A percentile compares a stretch with the other conserved stretches of the same genome.
Conservation (phyloP, 2,113 vertebrate species). For the Phyllopteryx taeniolatus region DNA sequence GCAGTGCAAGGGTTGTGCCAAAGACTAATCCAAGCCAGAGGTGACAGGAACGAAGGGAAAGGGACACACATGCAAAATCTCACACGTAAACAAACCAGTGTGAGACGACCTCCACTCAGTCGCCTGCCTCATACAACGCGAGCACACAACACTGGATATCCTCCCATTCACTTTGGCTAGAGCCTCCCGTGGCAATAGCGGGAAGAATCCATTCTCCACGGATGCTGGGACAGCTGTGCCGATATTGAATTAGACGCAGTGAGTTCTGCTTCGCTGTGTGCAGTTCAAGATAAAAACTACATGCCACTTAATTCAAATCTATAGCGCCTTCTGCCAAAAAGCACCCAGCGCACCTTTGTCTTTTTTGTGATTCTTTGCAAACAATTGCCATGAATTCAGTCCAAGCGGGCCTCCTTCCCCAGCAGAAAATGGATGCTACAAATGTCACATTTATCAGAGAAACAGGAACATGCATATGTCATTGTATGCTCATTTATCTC, state of each 20-base stretch:
- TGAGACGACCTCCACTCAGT: constrained; percentile 48
- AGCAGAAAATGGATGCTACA: not conserved
- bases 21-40: constrained; percentile 75
- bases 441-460: constrained; percentile 33
- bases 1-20: constrained; percentile 70
- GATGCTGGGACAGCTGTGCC: constrained; percentile 76
- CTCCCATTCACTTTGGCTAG: constrained; percentile 77
- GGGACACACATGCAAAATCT: constrained; percentile 48
- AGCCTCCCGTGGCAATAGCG: constrained; percentile 74
- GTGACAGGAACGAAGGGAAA: constrained; percentile 71
- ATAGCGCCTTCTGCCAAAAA: constrained; percentile 57
- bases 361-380: constrained; percentile 22
- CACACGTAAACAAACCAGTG: constrained; percentile 5
- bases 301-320: constrained; percentile 69
- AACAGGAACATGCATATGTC: constrained; percentile 4
- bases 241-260: constrained; percentile 70
- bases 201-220: constrained; percentile 79
- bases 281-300: constrained; percentile 70
- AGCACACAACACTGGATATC: constrained; percentile 72
- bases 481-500: not conserved
- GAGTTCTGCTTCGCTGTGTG: constrained; percentile 63
- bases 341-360: constrained; percentile 55
- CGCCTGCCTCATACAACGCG: constrained; percentile 57
- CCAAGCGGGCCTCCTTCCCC: constrained; percentile 36
- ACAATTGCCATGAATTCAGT: constrained; percentile 38